Conservation (phyloP, 2,888 invertebrate species). For the Sepiola atlantica region DNA sequence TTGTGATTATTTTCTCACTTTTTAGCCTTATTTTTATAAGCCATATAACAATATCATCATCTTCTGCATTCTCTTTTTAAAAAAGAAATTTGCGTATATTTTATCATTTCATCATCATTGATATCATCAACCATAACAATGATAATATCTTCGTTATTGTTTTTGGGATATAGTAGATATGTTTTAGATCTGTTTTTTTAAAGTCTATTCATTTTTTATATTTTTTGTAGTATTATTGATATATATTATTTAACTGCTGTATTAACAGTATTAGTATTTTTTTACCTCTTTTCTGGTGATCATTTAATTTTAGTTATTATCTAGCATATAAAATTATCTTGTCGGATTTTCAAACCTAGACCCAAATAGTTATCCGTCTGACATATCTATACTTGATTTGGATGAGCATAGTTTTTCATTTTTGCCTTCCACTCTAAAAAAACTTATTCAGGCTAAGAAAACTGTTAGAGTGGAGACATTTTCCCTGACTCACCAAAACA, state of each 20-base stretch:
- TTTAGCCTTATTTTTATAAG: background rate
- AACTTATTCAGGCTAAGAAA: too few relatives aligned
- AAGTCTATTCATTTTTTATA: background rate
- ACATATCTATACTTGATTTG: too few relatives aligned
- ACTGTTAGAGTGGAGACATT: too few relatives aligned
- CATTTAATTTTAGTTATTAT: too few relatives aligned
- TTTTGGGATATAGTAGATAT: background rate
- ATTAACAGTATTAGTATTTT: background rate
- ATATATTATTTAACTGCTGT: background rate
- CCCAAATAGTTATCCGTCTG: too few relatives aligned
- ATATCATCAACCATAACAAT: background rate
- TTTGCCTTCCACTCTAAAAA: too few relatives aligned
- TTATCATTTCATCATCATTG: background rate
- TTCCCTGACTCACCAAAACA: too few relatives aligned
- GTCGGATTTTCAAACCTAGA: too few relatives aligned
- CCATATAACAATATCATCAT: background rate
- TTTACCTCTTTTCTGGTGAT: too few relatives aligned
- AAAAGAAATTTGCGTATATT: too few relatives aligned
- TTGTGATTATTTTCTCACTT: background rate
- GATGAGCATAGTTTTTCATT: too few relatives aligned
- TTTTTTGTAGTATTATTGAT: accelerated
- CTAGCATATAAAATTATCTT: too few relatives aligned
- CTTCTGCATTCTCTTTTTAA: background rate
- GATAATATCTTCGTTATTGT: background rate
- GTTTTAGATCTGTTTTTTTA: background rate